Conservation (phyloP, 2,888 invertebrate species). For the Tinea pellionella region DNA sequence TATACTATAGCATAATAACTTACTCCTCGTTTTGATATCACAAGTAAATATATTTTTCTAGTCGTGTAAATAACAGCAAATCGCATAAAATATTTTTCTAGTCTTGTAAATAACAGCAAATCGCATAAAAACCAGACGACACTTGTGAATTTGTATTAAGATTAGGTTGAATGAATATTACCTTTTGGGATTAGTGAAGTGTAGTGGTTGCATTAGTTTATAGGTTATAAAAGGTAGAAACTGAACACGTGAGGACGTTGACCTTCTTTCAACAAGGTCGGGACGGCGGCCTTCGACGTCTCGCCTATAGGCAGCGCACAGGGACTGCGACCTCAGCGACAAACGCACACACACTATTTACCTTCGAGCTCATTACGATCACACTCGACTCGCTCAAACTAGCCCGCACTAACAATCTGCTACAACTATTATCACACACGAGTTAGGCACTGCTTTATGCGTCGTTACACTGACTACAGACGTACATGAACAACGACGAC, state of each 20-base stretch:
- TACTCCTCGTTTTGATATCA: too few relatives aligned
- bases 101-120: too few relatives aligned
- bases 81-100: too few relatives aligned
- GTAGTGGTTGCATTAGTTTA: constrained; percentile 9
- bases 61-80: too few relatives aligned
- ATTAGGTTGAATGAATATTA: background rate
- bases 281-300: constrained; percentile 65
- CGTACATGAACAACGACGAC: background rate
- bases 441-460: background rate
- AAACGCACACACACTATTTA: constrained; percentile 46
- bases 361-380: constrained; percentile 61
- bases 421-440: constrained; percentile 17
- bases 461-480: background rate
- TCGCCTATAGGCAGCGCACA: constrained; percentile 47
- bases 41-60: too few relatives aligned
- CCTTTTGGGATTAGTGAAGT: constrained; percentile 8
- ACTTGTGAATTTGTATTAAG: too few relatives aligned
- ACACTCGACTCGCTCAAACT: constrained; percentile 31
- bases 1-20: background rate
- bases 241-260: constrained; percentile 57
- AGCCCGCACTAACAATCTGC: constrained; percentile 35
- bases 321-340: constrained; percentile 32
- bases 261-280: constrained; percentile 66
- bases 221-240: constrained; percentile 17
- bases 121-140: too few relatives aligned